Conservation (phyloP, 1,140 invertebrate species). For the Drosophila miranda region DNA sequence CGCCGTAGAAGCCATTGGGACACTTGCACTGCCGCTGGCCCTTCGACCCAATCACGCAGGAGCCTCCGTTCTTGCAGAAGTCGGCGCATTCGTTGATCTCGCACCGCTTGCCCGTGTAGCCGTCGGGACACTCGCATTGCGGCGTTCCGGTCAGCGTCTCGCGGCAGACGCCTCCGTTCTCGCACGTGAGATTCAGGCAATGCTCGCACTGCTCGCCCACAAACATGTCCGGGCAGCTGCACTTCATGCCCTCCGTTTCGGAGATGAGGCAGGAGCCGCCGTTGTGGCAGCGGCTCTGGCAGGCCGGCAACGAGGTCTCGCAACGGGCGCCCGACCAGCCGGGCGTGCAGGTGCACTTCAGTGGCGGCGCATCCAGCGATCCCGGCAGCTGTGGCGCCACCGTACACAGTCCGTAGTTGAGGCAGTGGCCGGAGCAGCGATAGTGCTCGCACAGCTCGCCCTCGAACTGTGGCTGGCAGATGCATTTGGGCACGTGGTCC, state of each 20-base stretch:
- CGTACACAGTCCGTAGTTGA: conserved; percentile 86
- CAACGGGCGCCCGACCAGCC: conserved; percentile 87
- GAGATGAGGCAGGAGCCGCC: conserved; percentile 72
- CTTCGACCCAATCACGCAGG: conserved; percentile 82
- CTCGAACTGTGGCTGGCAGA: conserved; percentile 85
- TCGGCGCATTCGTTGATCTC: conserved; percentile 82
- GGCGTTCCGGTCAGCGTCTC: conserved; percentile 78
- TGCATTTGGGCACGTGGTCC: conserved; percentile 83
- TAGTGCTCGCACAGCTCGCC: conserved; percentile 86
- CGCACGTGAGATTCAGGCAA: conserved; percentile 75
- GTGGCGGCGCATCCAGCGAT: conserved; percentile 54
- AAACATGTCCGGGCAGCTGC: conserved; percentile 72
- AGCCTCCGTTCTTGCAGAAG: conserved; percentile 84
- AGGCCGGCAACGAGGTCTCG: conserved; percentile 84
- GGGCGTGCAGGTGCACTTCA: conserved; percentile 85
- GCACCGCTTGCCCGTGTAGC: conserved; percentile 73
- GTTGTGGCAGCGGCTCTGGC: conserved; percentile 82
- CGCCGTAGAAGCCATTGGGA: conserved; percentile 83
- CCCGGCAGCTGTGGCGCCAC: conserved; percentile 70
- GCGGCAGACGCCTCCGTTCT: conserved; percentile 79
- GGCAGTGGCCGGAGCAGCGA: conserved; percentile 86
- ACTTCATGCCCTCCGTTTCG: conserved; percentile 72
- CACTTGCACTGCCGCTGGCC: conserved; percentile 83
- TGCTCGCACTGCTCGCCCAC: conserved; percentile 79
- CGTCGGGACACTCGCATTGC: conserved; percentile 84